Evolutionary conservation across 2,113 vertebrate genomes (phyloP), one percentile per base, ranked within the genome.

Genomic region (Tenebrosternarchus preto): DNA sequence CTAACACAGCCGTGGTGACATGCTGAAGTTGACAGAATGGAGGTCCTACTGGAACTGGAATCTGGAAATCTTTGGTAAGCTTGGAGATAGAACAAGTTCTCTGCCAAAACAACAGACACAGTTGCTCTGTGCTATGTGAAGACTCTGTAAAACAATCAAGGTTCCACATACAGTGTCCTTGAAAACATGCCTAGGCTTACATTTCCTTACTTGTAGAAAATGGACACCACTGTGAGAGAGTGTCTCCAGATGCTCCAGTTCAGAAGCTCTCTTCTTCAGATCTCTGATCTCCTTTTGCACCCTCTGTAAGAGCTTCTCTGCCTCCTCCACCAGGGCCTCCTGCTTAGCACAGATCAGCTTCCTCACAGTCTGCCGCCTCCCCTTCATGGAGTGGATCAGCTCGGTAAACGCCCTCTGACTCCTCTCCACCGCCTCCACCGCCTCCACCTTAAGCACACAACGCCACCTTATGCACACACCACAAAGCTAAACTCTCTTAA

Each of bases 161-260:
- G 43, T 50, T 9, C 43, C 15, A 50, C 12, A 1, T 12, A 50
- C 15, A 12, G 12, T 15, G 12, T 50, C 15, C 43, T 50, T 7
- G 43, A 50, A 12, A 50, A 50, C 43, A 50, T 50, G 7, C 8
- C 11, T 15, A 12, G 43, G 12, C 11, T 50, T 50, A 9, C 43
- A 1, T 50, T 50, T 50, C 24, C 31, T 24, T 71, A 86, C 86
- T 72, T 83, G 50, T 11, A 85, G 83, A 82, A 88, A 88, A 53
- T 20, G 36, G 60, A 86, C 61, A 24, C 68, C 39, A 59, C 80
- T 43, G 15, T 77, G 71, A 72, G 60, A 85, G 19, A 85, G 68
- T 60, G 76, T 39, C 16, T 79, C 55, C 77, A 85, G 67, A 19
- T 80, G 24, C 29, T 77, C 27, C 53, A 86, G 72, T 73, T 88